Evolutionary conservation across 1,140 invertebrate genomes (phyloP), one percentile per base, ranked within the genome.

Genomic region (Trinorchestia longiramus): DNA sequence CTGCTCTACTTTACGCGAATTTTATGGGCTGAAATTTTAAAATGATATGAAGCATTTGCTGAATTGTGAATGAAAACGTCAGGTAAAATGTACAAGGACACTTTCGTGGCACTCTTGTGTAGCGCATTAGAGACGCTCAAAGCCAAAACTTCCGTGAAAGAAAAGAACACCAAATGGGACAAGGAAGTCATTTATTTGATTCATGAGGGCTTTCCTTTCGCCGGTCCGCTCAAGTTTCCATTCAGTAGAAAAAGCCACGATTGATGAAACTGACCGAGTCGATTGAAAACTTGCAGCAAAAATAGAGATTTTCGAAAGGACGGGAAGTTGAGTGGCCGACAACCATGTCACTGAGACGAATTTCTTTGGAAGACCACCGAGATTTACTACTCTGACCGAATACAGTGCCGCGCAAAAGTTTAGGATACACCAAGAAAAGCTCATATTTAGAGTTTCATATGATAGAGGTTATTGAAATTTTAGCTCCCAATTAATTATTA

Each of bases 241-340:
- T 94, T 94, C 92, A 94, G 44, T 42, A 94, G 92, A 94, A 94
- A 94, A 94, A 94, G 92, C 92, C 44, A 47, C 92, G 92, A 94
- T 94, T 94, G 92, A 94, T 94, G 92, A 94, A 94, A 94, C 92
- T 94, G 92, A 94, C 92, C 92, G 92, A 94, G 43, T 45, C 92
- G 92, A 94, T 94, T 94, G 92, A 94, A 94, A 94, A 94, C 92
- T 94, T 94, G 92, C 92, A 94, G 92, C 92, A 94, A 94, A 94
- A 94, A 94, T 94, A 47, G 44, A 44, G 43, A 94, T 94, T 94
- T 94, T 94, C 92, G 8, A 94, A 45, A 94, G 92, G 92, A 44
- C 43, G 92, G 88, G 43, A 47, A 94, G 92, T 40, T 44, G 92
- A 47, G 43, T 28, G 92, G 43, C 43, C 43, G 92, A 47, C 92